phyloP scores from a whole-genome alignment of 2,888 invertebrate species.

The Macroteleia sp. region DNA sequence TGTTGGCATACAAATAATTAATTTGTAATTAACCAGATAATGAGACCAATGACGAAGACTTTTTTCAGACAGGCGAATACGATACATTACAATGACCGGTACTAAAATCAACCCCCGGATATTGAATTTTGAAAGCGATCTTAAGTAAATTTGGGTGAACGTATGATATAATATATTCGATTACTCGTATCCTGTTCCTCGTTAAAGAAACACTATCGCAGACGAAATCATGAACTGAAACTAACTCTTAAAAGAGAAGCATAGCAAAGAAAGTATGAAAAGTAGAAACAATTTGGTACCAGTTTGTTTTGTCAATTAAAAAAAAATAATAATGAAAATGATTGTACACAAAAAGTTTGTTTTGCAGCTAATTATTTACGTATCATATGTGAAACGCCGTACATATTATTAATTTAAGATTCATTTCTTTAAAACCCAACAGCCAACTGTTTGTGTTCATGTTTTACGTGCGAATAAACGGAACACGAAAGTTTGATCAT shows the following conservation, averaged over 20 bases:
- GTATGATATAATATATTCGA: conserved; percentile 34
- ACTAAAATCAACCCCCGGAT: conserved; percentile 27
- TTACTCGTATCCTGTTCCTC: conserved; percentile 36
- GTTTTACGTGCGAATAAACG: too few species aligned
- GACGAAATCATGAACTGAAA: conserved; percentile 15
- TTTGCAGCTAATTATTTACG: too few species aligned
- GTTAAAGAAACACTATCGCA: conserved; percentile 29
- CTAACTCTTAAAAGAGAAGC: conserved; percentile 34
- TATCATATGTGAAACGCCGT: too few species aligned
- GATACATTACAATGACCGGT: conserved; percentile 13
- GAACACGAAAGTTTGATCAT: conserved; percentile 12
- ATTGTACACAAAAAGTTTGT: too few species aligned
- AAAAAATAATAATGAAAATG: too few species aligned
- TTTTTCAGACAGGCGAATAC: conserved; percentile 9
- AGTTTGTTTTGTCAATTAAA: too few species aligned
- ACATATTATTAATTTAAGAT: too few species aligned
- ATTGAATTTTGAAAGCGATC: conserved; percentile 50
- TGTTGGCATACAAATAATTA: conserved; percentile 19
- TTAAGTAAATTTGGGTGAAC: conserved; percentile 32
- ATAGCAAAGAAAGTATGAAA: too few species aligned
- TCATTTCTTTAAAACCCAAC: too few species aligned
- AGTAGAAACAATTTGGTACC: too few species aligned
- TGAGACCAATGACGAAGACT: conserved; percentile 25
- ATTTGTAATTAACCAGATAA: conserved; percentile 25
- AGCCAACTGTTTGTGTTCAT: too few species aligned